These are phyloP conservation scores for human DNA, from an alignment of 2,113 vertebrate species.

Conservation along the genomic window GRCh38 chr11:106263501-106264000, in stretches of 20 bases:
- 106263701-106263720: neutral
- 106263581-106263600: neutral
- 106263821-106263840: neutral
- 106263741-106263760: neutral
- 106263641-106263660: neutral
- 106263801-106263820: neutral
- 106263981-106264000: neutral
- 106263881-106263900: neutral
- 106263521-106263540: neutral
- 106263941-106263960: neutral
- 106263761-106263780: neutral
- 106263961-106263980: neutral
- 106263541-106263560: neutral
- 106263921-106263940: neutral
- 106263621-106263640: neutral
- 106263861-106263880: neutral
- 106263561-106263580: neutral
- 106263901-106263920: neutral
- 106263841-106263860: neutral
- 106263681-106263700: neutral
- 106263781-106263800: neutral
- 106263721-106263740: neutral
- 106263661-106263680: neutral
- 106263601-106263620: neutral
- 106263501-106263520: neutral